These are phyloP conservation scores for Loripinus fragilis DNA, from an alignment of 2,888 invertebrate genomes.

Conservation along the genomic window DNA sequence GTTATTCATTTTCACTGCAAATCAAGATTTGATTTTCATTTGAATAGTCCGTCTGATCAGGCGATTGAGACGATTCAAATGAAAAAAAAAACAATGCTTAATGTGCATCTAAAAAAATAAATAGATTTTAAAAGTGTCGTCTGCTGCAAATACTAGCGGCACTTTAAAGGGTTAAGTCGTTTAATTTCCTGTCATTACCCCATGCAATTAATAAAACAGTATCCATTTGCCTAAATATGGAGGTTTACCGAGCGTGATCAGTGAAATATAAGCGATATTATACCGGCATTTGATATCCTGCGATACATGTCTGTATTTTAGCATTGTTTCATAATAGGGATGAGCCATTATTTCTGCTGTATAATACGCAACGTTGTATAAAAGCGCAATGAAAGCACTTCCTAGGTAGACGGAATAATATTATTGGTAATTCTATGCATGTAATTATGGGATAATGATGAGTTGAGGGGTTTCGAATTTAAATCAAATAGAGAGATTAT, in stretches of 20 bases:
- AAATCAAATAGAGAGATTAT: slow-evolving; percentile 16
- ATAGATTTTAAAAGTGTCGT: no score
- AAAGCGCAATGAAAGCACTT: slow-evolving; percentile 7
- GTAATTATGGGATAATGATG: slow-evolving; percentile 12
- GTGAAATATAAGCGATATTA: neutral
- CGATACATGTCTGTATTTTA: neutral
- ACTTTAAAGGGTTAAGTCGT: no score
- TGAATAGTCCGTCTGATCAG: no score
- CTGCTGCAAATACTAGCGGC: no score
- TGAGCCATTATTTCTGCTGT: neutral
- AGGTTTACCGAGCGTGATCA: slow-evolving; percentile 4
- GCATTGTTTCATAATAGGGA: slow-evolving; percentile 7
- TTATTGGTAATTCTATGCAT: slow-evolving; percentile 6
- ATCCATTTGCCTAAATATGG: slow-evolving; percentile 11
- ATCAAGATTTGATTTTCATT: no score
- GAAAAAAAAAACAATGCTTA: no score
- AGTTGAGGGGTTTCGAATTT: slow-evolving; percentile 4
- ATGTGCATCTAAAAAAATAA: no score
- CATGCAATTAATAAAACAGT: slow-evolving; percentile 11
- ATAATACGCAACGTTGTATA: neutral
- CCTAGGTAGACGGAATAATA: slow-evolving; percentile 3
- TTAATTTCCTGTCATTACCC: slow-evolving; percentile 61
- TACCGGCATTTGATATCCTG: slow-evolving; percentile 10
- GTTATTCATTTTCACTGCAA: no score
- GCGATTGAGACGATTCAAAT: no score